phyloP scores from a whole-genome alignment of 2,797 vertebrate genomes.

The Coluber constrictor region DNA sequence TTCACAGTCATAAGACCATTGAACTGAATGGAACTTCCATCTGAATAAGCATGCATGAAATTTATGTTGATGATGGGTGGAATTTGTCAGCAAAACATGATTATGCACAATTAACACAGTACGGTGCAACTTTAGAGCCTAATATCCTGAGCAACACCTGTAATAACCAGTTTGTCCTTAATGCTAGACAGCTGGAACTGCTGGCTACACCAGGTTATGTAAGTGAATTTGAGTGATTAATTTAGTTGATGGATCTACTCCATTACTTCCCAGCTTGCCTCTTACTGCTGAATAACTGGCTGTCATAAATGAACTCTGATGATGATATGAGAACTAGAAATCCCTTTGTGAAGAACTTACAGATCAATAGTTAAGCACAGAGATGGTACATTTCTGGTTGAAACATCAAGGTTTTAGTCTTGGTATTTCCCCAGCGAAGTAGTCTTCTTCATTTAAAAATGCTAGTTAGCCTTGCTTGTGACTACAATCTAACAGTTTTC shows the following conservation, averaged over 20 bases:
- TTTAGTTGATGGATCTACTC: not conserved
- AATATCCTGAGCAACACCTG: not conserved
- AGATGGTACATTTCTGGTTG: not conserved
- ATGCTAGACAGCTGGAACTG: not conserved
- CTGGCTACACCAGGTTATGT: not conserved
- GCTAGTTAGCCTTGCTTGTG: slow-evolving; percentile 34
- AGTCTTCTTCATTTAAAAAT: slow-evolving; percentile 22
- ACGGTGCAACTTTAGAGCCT: not conserved
- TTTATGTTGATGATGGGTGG: not conserved
- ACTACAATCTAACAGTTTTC: not conserved
- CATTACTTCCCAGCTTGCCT: not conserved
- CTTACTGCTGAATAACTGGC: not conserved
- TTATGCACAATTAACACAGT: not conserved
- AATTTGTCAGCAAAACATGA: not conserved
- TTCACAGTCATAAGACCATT: not conserved
- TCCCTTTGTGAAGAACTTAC: not conserved
- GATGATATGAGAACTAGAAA: not conserved
- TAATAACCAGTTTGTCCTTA: not conserved
- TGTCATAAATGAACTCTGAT: not conserved
- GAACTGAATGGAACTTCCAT: not conserved
- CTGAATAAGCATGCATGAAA: not conserved
- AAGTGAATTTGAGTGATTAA: not conserved
- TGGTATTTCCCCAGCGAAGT: slow-evolving; percentile 24
- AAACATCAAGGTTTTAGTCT: not conserved
- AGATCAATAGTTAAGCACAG: not conserved